Conservation (phyloP, 1,140 invertebrate genomes). For the Paracyclopina nana region DNA sequence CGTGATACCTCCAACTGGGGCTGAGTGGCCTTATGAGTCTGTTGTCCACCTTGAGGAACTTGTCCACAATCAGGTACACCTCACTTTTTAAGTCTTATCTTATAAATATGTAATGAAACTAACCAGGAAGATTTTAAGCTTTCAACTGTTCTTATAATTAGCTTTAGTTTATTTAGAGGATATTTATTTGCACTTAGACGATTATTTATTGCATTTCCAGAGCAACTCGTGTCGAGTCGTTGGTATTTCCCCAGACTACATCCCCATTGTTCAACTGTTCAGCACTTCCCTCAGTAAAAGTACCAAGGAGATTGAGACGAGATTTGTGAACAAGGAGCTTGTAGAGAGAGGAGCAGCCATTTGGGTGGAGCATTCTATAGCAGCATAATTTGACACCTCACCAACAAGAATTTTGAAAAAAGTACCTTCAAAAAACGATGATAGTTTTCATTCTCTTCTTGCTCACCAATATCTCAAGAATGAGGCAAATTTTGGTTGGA, state of each 20-base stretch:
- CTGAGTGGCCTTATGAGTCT: conserved; percentile 28
- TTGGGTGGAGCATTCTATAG: conserved; percentile 14
- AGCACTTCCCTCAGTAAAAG: neutral
- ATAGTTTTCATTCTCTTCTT: too few species aligned
- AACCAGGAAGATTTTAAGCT: neutral
- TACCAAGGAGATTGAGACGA: conserved; percentile 2
- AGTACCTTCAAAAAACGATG: too few species aligned
- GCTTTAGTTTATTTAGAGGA: neutral
- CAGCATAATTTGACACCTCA: too few species aligned
- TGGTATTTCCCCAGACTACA: neutral
- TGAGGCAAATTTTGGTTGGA: too few species aligned
- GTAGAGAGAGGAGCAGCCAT: conserved; percentile 15
- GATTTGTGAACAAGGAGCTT: conserved; percentile 15
- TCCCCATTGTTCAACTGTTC: neutral
- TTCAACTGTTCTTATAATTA: neutral
- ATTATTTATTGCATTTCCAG: neutral
- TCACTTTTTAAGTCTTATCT: neutral
- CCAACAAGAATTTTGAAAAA: too few species aligned
- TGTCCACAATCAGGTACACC: neutral
- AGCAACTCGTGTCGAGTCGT: conserved; percentile 2
- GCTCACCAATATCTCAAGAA: too few species aligned
- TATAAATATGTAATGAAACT: neutral
- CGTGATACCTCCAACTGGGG: conserved; percentile 48
- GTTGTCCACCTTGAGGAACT: neutral
- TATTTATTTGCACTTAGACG: neutral